These are phyloP conservation scores for Xestia ashworthii DNA, from an alignment of 2,888 invertebrate genomes.

Conservation along the genomic window DNA sequence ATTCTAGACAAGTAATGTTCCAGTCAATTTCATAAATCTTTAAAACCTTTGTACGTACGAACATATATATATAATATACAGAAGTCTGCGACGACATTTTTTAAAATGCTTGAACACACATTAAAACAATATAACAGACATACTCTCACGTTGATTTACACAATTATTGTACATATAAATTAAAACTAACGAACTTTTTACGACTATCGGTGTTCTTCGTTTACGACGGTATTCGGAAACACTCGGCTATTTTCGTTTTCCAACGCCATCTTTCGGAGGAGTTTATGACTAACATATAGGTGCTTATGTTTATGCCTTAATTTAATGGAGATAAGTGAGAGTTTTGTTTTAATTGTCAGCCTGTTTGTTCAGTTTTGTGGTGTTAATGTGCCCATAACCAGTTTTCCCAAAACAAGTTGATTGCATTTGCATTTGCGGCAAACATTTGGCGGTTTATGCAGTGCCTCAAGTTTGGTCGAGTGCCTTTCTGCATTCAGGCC, in stretches of 20 bases:
- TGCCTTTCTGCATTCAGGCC: background rate
- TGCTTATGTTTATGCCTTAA: conserved; percentile 45
- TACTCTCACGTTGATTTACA: conserved; percentile 73
- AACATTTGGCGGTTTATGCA: background rate
- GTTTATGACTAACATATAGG: conserved; percentile 55
- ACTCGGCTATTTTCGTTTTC: conserved; percentile 64
- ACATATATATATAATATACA: conserved; percentile 23
- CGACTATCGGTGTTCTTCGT: conserved; percentile 69
- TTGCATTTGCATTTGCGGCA: background rate
- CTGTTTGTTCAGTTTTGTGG: conserved; percentile 30
- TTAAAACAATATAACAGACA: conserved; percentile 67
- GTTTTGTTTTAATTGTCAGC: conserved; percentile 50
- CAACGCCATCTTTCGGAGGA: conserved; percentile 60
- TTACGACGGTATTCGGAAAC: conserved; percentile 70
- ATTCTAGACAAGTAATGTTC: conserved; percentile 28
- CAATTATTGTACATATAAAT: conserved; percentile 81
- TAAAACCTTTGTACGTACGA: conserved; percentile 1
- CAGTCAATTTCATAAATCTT: conserved; percentile 31
- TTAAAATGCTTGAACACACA: conserved; percentile 61
- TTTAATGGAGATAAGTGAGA: conserved; percentile 41
- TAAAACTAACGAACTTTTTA: conserved; percentile 83
- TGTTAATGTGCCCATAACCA: conserved; percentile 22
- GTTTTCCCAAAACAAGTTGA: conserved; percentile 9
- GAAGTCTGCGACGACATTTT: conserved; percentile 62
- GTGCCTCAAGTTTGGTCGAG: background rate